These are phyloP conservation scores for Balanococcus diminutus DNA, from an alignment of 2,888 invertebrate genomes.

Conservation along the genomic window DNA sequence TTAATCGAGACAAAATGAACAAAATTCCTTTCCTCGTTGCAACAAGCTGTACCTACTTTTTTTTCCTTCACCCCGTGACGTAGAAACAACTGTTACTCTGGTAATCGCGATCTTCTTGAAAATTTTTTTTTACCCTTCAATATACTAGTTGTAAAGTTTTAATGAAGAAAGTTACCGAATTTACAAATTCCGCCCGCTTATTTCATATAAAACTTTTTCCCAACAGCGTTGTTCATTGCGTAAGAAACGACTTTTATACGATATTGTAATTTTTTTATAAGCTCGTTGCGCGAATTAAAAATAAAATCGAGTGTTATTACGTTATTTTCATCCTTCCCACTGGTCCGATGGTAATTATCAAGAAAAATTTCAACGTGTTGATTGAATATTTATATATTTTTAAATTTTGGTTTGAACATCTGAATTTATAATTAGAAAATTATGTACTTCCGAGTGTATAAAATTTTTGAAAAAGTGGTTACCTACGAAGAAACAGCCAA, in stretches of 20 bases:
- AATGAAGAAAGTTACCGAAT: conserved; percentile 2
- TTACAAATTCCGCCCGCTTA: background rate
- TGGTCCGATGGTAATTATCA: too few relatives aligned
- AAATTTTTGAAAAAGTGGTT: background rate
- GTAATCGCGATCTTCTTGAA: conserved; percentile 12
- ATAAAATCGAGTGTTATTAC: background rate
- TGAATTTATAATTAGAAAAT: background rate
- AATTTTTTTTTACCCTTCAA: background rate
- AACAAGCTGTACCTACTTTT: background rate
- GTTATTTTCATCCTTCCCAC: background rate
- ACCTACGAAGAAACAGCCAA: background rate
- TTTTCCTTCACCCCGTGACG: background rate
- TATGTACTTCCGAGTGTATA: background rate
- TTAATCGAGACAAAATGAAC: conserved; percentile 17
- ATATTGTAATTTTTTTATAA: background rate
- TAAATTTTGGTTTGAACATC: too few relatives aligned
- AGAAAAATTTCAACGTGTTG: background rate
- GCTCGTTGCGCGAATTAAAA: background rate
- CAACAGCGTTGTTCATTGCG: background rate
- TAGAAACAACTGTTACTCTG: background rate
- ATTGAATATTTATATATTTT: background rate
- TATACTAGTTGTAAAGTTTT: background rate
- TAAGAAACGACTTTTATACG: background rate
- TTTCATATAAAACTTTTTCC: background rate
- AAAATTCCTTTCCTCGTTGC: conserved; percentile 8